Evolutionary conservation across 2,888 invertebrate genomes (phyloP), one percentile per base, ranked within the genome.

Genomic region (Yponomeuta plumbellus): DNA sequence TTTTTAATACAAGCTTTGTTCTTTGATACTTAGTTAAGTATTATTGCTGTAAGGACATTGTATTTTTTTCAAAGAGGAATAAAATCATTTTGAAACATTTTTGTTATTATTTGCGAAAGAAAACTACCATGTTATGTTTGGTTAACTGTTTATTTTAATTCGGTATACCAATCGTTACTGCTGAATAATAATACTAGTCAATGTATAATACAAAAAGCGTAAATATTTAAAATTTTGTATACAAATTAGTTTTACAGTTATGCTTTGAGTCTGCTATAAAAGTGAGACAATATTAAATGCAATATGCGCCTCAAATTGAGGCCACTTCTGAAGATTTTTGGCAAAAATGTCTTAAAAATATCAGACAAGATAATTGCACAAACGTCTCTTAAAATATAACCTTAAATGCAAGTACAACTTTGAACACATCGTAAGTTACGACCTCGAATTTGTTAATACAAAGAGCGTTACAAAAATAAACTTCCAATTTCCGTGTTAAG

Each of bases 221-320:
- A 78, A 80, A 80, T 80, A 79, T 78, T 81, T 79, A 79, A 76
- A 80, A 81, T 52, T 76, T 76, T 74, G 76, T 79, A 80, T 78
- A 81, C 74, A 75, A 77, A 76, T 76, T 79, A 76, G 81, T 78
- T 83, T 84, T 83, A 73, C 78, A 78, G 76, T 71, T 72, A 86
- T 80, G 80, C 79, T 79, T 75, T 76, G 52, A 40, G 78, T 80
- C 82, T 83, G 86, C 78, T 81, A 79, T 82, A 86, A 80, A 85
- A 86, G 87, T 85, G 85, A 84, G 39, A 81, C 84, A 81, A 73
- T 68, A 70, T 81, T 78, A 85, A 85, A 84, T 83, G 85, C 79
- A 83, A 81, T 76, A 79, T 78, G 76, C 79, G 76, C 77, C 81
- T 67, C 72, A 77, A 73, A 77, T 76, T 26, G 26, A 21, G 22